These are phyloP conservation scores for Monomorium pharaonis DNA, from an alignment of 1,140 invertebrate genomes.

Conservation along the genomic window DNA sequence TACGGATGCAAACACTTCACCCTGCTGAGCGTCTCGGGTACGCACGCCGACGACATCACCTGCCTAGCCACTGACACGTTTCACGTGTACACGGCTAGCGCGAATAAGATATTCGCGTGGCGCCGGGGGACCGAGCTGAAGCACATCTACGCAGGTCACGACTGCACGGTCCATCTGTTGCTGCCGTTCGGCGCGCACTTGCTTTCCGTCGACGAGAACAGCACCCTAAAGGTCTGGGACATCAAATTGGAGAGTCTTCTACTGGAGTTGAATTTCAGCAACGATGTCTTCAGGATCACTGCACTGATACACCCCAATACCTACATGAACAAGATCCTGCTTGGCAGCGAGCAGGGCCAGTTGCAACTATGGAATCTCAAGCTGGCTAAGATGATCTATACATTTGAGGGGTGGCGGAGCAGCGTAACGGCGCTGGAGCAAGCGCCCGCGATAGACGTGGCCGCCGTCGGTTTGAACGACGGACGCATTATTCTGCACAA, in stretches of 20 bases:
- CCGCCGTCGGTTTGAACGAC: constrained; percentile 93
- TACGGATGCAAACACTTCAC: constrained; percentile 94
- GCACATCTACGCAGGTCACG: constrained; percentile 93
- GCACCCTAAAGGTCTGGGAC: constrained; percentile 94
- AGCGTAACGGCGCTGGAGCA: constrained; percentile 91
- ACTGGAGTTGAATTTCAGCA: constrained; percentile 90
- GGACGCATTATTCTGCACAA: constrained; percentile 96
- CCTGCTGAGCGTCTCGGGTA: constrained; percentile 92
- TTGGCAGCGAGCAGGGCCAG: constrained; percentile 95
- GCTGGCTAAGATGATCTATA: constrained; percentile 91
- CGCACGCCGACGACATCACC: constrained; percentile 93
- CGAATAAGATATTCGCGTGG: constrained; percentile 94
- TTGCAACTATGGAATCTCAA: constrained; percentile 97
- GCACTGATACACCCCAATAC: constrained; percentile 95
- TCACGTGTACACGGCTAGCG: constrained; percentile 93
- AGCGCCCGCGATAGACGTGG: constrained; percentile 95
- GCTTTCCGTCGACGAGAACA: constrained; percentile 93
- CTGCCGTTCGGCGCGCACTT: constrained; percentile 95
- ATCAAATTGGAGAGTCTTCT: constrained; percentile 90
- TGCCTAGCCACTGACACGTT: constrained; percentile 92
- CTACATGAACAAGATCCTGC: constrained; percentile 97
- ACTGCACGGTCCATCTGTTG: constrained; percentile 90
- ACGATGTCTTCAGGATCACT: constrained; percentile 91
- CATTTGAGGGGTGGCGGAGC: constrained; percentile 92
- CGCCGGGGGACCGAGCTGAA: constrained; percentile 94